Conservation (phyloP, 2,797 vertebrate species). For the Tangara arthus region DNA sequence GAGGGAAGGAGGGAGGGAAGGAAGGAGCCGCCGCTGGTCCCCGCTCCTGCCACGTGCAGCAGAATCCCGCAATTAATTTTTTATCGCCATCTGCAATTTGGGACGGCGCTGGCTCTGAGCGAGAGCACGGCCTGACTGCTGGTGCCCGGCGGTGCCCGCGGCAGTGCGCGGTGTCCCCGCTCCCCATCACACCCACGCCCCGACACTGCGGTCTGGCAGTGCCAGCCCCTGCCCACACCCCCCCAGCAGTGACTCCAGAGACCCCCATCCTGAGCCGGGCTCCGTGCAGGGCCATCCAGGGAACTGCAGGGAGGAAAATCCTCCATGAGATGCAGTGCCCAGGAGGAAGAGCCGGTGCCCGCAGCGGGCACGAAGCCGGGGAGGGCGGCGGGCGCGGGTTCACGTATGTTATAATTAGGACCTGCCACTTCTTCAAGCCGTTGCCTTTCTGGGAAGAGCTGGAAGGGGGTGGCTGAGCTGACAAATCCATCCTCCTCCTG, state of each 20-base stretch:
- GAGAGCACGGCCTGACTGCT: neutral
- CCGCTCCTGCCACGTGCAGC: slow-evolving; percentile 18
- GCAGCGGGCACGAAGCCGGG: neutral
- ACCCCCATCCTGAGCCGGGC: neutral
- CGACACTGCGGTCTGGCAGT: neutral
- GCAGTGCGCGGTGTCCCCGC: accelerated
- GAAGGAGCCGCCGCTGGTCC: neutral
- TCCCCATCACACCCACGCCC: neutral
- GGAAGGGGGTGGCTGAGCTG: slow-evolving; percentile 63
- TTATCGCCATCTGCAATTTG: slow-evolving; percentile 41
- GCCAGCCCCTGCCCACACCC: neutral
- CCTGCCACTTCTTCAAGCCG: slow-evolving; percentile 40
- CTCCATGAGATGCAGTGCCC: neutral
- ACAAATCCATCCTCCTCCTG: slow-evolving; percentile 60
- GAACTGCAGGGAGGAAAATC: neutral
- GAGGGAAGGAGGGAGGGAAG: neutral
- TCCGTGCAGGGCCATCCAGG: neutral
- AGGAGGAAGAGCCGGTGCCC: neutral
- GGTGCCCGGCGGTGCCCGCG: neutral
- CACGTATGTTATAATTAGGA: slow-evolving; percentile 30
- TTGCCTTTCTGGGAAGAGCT: slow-evolving; percentile 56
- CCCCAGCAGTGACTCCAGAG: neutral
- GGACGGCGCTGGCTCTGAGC: neutral
- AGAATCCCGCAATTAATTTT: slow-evolving; percentile 52
- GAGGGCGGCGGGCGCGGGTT: neutral